Evolutionary conservation across 2,888 invertebrate species (phyloP), one percentile per base, ranked within the genome.

Genomic region (Thereva nobilitata): DNA sequence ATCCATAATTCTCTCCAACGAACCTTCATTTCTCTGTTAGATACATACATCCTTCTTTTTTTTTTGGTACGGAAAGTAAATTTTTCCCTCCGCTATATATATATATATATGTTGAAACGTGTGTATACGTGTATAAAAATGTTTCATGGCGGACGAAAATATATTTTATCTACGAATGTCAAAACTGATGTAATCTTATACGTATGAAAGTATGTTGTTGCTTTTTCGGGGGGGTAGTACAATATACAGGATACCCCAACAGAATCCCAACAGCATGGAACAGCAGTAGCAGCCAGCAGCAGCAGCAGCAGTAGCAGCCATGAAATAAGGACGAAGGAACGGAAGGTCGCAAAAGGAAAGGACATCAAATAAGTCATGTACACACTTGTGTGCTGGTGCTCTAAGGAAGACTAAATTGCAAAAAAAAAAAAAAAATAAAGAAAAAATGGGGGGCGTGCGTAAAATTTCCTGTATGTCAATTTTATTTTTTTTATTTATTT

Each of bases 381-480:
- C 59, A 59, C 59, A 59, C 59, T 59, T 59, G 45, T 59, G 45
- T 41, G 55, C 38, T 38, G 37, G 34, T 2, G 7, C n/a, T 59
- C 45, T 59, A 59, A 38, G 49, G 49, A 49, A 47, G 40, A 34
- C 38, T 49, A 38, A 59, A 49, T 59, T 59, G 47, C 59, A 59
- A 59, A 59, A 59, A 49, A 38, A 59, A 49, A n/a, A 59, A 59
- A 49, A 59, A 59, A 59, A 57, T 57, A 35, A 59, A 49, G 23
- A 59, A 59, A 49, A 59, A 59, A 59, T 45, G 44, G 45, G 41
- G 56, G 65, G 56, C 65, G 65, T 65, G 65, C 65, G 65, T 65
- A 65, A 65, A 65, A 65, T 65, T 65, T 65, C 65, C 55, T 65
- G 65, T 65, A 65, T 65, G 65, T 65, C 65, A 65, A 65, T 65